phyloP scores from a whole-genome alignment of 1,140 invertebrate species.

The Hypothenemus hampei region DNA sequence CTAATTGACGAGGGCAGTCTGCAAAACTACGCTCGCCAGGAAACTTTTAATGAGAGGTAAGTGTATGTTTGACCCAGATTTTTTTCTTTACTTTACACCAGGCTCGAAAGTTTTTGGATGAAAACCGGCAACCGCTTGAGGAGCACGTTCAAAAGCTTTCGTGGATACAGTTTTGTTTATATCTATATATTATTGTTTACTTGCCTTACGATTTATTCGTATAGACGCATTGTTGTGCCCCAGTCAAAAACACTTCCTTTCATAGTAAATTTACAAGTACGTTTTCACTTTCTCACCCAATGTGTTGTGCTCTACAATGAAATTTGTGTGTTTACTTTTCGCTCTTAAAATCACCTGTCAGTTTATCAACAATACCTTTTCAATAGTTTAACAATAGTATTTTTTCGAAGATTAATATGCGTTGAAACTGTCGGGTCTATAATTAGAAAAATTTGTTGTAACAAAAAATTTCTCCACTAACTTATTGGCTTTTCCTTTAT shows the following conservation, averaged over 20 bases:
- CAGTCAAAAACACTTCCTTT: constrained; percentile 47
- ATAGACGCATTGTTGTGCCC: constrained; percentile 74
- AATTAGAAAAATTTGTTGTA: no score
- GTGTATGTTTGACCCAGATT: no score
- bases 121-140: no score
- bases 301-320: constrained; percentile 10
- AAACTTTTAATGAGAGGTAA: constrained; percentile 97
- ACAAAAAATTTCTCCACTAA: constrained; percentile 7
- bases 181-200: constrained; percentile 21
- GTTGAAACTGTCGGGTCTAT: no score
- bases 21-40: constrained; percentile 91
- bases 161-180: no score
- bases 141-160: no score
- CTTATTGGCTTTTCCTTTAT: constrained; percentile 48
- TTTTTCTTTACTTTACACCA: no score
- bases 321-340: constrained; percentile 10
- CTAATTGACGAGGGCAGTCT: constrained; percentile 95
- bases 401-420: no score
- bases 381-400: neutral
- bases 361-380: constrained; percentile 6
- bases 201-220: constrained; percentile 29
- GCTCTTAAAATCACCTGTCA: constrained; percentile 13
- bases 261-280: constrained; percentile 32
- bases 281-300: constrained; percentile 6
- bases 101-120: no score